Conservation (phyloP, 2,888 invertebrate species). For the Agrenia bidenticulata region DNA sequence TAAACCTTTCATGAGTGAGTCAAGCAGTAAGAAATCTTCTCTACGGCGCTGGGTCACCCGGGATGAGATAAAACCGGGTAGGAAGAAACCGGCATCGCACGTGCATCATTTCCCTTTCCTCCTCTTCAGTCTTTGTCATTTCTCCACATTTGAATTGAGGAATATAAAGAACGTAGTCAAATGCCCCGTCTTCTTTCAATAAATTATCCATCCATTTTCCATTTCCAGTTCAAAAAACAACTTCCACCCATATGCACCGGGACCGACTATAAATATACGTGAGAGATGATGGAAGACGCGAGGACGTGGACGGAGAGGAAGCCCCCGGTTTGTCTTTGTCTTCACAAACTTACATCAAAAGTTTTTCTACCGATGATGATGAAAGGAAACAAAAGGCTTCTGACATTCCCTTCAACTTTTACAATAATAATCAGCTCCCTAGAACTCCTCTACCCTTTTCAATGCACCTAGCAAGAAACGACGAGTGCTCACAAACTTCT, state of each 20-base stretch:
- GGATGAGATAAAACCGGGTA: conserved; percentile 1
- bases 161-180: conserved; percentile 16
- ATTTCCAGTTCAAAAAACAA: conserved; percentile 3
- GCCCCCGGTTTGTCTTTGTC: conserved; percentile 25
- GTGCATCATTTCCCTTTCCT: conserved; percentile 11
- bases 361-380: conserved; percentile 23
- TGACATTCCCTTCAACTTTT: conserved; percentile 15
- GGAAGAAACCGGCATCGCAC: conserved; percentile 10
- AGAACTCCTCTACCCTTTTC: too few species aligned
- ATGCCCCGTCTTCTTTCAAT: conserved; percentile 17
- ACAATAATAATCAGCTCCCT: conserved; percentile 1
- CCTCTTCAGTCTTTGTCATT: conserved; percentile 13
- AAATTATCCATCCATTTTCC: conserved; percentile 24
- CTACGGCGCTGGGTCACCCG: too few species aligned
- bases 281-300: conserved; percentile 13
- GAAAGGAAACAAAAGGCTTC: conserved; percentile 20
- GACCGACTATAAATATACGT: too few species aligned
- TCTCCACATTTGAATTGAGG: background rate
- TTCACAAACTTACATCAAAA: conserved; percentile 20
- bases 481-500: too few species aligned
- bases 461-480: too few species aligned
- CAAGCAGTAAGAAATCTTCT: too few species aligned
- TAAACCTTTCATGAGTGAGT: too few species aligned
- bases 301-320: conserved; percentile 15
- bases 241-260: background rate